Evolutionary conservation across 2,797 vertebrate genomes (phyloP), one percentile per base, ranked within the genome.

Genomic region (Tapera naevia): DNA sequence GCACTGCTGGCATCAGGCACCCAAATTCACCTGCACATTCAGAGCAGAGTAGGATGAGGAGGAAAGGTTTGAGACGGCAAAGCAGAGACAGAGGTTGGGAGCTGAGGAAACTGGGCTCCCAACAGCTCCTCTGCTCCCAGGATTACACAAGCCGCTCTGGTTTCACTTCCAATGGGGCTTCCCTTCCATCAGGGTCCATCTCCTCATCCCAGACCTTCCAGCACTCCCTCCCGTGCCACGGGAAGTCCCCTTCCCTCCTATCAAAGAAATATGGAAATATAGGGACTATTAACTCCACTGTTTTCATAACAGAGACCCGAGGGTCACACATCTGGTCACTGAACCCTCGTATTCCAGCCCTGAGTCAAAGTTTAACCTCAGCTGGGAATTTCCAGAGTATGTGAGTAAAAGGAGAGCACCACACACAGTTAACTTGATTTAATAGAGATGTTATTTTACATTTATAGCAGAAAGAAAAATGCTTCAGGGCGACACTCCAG

Each of bases 391-490:
- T 72, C 54, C 35, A 66, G 50, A 53, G 46, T 7, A 46, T 0
- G 0, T 4, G 12, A 3, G 8, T 37, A 27, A 37, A 66, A 78
- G 54, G 30, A 75, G 30, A 66, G 21, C 16, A 22, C 12, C 58
- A 66, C 2, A 4, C 51, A 13, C 1, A 2, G 13, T 2, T 5
- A 18, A 48, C 33, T 67, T 62, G 80, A 80, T 97, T 97, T 97
- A 97, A 95, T 61, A 89, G 67, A 93, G 95, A 78, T 0, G 1
- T 28, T 71, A 48, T 83, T 94, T 95, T 79, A 87, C 86, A 93
- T 64, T 91, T 93, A 88, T 25, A 95, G 93, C 74, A 71, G 78
- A 58, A 73, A 85, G 89, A 92, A 83, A 85, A 95, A 80, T 88
- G 81, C 48, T 85, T 91, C 89, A 92, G 69, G 66, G 85, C 95